Conservation (phyloP, 2,888 invertebrate species). For the Drosophila peninsularis region DNA sequence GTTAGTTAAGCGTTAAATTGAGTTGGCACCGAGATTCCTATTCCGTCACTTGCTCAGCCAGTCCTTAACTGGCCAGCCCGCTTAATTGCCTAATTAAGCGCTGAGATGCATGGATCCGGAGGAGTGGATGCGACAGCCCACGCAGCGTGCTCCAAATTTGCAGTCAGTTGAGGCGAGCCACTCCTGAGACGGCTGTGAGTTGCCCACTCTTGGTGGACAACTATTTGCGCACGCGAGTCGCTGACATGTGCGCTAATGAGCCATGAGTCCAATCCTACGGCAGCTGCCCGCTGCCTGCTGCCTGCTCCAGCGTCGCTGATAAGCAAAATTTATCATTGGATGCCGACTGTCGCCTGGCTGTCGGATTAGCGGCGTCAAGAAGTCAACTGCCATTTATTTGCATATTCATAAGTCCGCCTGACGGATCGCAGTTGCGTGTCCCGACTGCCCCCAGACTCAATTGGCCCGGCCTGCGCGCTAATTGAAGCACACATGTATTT, state of each 20-base stretch:
- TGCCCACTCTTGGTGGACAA: constrained; percentile 32
- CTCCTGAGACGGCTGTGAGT: constrained; percentile 7
- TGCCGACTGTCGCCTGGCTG: constrained; percentile 48
- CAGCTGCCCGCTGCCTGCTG: background rate
- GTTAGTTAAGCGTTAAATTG: constrained; percentile 77
- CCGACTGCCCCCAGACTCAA: constrained; percentile 28
- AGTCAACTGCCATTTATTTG: constrained; percentile 61
- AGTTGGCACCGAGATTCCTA: constrained; percentile 56
- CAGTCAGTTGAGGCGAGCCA: constrained; percentile 23
- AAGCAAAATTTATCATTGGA: constrained; percentile 59
- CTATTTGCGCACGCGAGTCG: constrained; percentile 42
- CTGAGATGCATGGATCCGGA: constrained; percentile 37
- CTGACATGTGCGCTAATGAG: constrained; percentile 68
- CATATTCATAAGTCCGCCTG: constrained; percentile 63
- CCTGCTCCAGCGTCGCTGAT: constrained; percentile 38
- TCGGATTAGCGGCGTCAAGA: constrained; percentile 62
- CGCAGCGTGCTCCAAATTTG: constrained; percentile 51
- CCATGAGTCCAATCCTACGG: constrained; percentile 17
- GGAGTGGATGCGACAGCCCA: constrained; percentile 54
- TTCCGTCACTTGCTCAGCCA: constrained; percentile 35
- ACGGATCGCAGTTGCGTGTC: constrained; percentile 27
- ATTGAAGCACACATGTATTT: constrained; percentile 57
- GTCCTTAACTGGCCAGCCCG: constrained; percentile 53
- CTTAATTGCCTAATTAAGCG: constrained; percentile 75
- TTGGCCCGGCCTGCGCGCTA: constrained; percentile 37